A percentile compares a stretch with the other conserved stretches of the same genome.
phyloP scores from a whole-genome alignment of 2,113 vertebrate species.

The Mungos mungo region DNA sequence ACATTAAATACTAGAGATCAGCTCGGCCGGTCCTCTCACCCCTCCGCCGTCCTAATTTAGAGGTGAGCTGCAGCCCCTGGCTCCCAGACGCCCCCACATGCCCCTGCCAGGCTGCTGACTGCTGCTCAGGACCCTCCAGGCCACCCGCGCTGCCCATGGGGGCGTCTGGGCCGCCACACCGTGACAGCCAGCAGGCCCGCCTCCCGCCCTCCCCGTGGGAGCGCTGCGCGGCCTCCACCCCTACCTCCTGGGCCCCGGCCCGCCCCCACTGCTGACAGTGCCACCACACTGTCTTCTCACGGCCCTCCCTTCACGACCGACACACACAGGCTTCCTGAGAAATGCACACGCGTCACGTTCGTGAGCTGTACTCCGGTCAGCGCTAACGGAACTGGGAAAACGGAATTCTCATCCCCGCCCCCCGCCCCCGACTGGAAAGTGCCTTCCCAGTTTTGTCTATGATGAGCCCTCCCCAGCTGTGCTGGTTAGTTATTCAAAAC shows the following conservation, averaged over 20 bases:
- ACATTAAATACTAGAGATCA: background rate
- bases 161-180: rapidly evolving
- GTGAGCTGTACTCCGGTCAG: background rate
- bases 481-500: constrained; percentile 5
- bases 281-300: background rate
- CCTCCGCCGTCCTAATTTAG: background rate
- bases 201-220: background rate
- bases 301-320: background rate
- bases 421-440: background rate
- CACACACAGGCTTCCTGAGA: background rate
- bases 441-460: background rate
- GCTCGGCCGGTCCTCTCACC: background rate
- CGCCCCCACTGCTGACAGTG: background rate
- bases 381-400: background rate
- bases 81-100: background rate
- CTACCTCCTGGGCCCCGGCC: background rate
- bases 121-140: background rate
- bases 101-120: no score
- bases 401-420: background rate
- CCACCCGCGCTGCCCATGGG: background rate
- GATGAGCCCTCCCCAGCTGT: background rate
- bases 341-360: background rate
- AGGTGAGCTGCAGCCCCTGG: background rate
- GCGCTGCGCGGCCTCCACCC: rapidly evolving
- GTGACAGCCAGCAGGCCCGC: background rate